A percentile compares a stretch with the other conserved stretches of the same genome.
phyloP scores from a whole-genome alignment of 2,888 invertebrate genomes.

The Hirtodrosophila cameraria region DNA sequence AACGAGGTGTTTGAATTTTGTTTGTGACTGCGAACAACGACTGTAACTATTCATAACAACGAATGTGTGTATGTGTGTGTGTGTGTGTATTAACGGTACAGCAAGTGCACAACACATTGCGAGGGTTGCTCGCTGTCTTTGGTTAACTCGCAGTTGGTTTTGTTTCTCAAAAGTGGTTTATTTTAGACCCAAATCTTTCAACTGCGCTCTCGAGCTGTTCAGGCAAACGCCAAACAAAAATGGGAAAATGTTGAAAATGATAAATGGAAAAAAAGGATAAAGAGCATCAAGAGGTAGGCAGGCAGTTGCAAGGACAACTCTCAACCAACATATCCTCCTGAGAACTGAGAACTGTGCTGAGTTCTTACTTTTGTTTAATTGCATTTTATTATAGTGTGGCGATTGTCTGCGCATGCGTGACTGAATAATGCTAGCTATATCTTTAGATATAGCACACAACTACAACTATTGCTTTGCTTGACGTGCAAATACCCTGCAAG shows the following conservation, averaged over 20 bases:
- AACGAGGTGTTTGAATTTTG: too few relatives aligned
- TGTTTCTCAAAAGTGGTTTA: too few relatives aligned
- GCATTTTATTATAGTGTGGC: too few relatives aligned
- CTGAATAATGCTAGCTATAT: background rate
- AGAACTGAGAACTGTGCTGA: conserved; percentile 10
- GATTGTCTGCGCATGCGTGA: conserved; percentile 1
- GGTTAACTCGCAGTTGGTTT: background rate
- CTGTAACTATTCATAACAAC: conserved; percentile 1
- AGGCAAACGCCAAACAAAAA: background rate
- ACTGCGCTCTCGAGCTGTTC: conserved; percentile 26
- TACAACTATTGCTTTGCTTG: too few relatives aligned
- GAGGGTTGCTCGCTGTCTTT: conserved; percentile 4
- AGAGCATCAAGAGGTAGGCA: too few relatives aligned
- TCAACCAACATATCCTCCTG: conserved; percentile 17
- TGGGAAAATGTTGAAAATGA: too few relatives aligned
- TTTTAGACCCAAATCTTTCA: conserved; percentile 26
- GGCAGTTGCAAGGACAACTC: conserved; percentile 1
- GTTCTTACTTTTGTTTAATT: too few relatives aligned
- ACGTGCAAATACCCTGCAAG: too few relatives aligned
- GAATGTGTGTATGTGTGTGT: background rate
- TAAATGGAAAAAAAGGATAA: too few relatives aligned
- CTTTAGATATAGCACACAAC: too few relatives aligned
- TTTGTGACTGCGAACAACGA: background rate
- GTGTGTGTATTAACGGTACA: conserved; percentile 15
- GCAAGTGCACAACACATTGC: conserved; percentile 21